These are phyloP conservation scores for Heliconius melpomene DNA, from an alignment of 1,140 invertebrate genomes.

Conservation along the genomic window DNA sequence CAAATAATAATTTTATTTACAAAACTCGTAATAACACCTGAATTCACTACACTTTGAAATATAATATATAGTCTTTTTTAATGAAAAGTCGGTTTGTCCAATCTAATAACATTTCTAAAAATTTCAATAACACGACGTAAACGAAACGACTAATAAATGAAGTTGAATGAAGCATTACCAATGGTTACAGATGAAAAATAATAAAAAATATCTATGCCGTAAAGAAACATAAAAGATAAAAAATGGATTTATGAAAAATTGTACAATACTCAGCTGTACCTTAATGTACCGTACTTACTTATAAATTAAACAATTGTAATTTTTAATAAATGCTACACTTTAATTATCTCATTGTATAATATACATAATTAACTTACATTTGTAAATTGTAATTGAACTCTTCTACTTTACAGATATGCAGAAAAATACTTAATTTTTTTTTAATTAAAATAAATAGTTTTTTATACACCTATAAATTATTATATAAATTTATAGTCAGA, in stretches of 20 bases:
- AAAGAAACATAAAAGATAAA: background rate
- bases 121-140: slow-evolving; percentile 61
- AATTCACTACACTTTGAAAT: slow-evolving; percentile 55
- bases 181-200: slow-evolving; percentile 13
- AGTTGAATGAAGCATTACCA: slow-evolving; percentile 31
- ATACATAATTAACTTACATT: too few species aligned
- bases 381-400: too few species aligned
- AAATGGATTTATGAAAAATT: background rate
- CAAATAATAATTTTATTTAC: slow-evolving; percentile 65
- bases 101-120: slow-evolving; percentile 71
- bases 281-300: too few species aligned
- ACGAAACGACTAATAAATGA: slow-evolving; percentile 39
- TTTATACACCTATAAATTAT: too few species aligned
- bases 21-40: slow-evolving; percentile 52
- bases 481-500: too few species aligned
- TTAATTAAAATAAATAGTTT: too few species aligned
- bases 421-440: too few species aligned
- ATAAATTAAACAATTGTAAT: too few species aligned
- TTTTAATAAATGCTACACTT: too few species aligned
- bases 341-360: too few species aligned
- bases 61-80: slow-evolving; percentile 60
- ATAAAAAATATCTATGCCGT: background rate
- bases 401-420: too few species aligned
- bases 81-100: slow-evolving; percentile 62
- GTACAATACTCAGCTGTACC: too few species aligned